Evolutionary conservation across 1,140 invertebrate species (phyloP).

Genomic region (Eriosoma lanigerum): DNA sequence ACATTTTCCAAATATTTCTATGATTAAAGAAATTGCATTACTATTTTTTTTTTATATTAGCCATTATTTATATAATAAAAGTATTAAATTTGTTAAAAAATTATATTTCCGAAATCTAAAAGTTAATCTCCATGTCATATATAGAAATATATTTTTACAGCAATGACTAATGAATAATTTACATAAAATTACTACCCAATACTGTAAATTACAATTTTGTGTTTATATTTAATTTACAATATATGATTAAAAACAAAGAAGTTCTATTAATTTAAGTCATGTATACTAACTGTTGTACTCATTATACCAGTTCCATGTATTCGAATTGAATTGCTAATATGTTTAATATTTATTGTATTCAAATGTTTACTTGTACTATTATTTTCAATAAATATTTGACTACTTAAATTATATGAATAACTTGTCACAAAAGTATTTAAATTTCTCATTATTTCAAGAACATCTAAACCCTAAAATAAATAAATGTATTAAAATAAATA

Average conservation of each 20-base stretch:
- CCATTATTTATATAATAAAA: too few species aligned
- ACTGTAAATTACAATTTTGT: neutral
- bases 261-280: neutral
- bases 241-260: slow-evolving; percentile 16
- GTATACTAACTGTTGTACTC: slow-evolving; percentile 79
- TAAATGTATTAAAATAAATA: neutral
- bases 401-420: slow-evolving; percentile 95
- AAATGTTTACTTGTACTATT: slow-evolving; percentile 91
- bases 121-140: too few species aligned
- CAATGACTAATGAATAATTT: too few species aligned
- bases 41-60: too few species aligned
- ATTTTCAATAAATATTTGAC: slow-evolving; percentile 94
- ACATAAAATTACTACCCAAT: neutral
- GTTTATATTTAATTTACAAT: too few species aligned
- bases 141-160: too few species aligned
- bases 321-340: slow-evolving; percentile 95
- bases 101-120: too few species aligned
- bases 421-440: slow-evolving; percentile 93
- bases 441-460: slow-evolving; percentile 96
- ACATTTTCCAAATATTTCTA: too few species aligned
- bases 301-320: slow-evolving; percentile 97
- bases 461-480: slow-evolving; percentile 80
- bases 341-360: slow-evolving; percentile 93
- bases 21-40: too few species aligned
- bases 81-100: too few species aligned